Percentiles rank a stretch among this genome's conserved stretches.
Conservation (phyloP, 1,140 invertebrate species). For the Drosophila melanica region DNA sequence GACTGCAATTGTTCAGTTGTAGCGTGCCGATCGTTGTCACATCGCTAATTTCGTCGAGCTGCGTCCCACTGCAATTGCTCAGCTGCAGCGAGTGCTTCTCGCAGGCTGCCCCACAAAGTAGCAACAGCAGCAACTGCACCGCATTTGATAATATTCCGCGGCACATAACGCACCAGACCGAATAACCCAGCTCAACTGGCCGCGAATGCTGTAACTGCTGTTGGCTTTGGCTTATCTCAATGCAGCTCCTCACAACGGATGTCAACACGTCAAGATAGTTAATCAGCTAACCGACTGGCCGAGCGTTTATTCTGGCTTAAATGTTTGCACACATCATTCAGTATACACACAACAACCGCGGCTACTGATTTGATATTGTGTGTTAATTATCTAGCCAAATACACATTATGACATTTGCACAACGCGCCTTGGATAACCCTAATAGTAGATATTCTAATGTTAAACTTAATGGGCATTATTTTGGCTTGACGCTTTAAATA, state of each 20-base stretch:
- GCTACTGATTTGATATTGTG: background rate
- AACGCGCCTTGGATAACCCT: background rate
- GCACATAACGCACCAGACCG: conserved; percentile 54
- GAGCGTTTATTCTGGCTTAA: too few species aligned
- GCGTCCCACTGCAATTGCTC: conserved; percentile 52
- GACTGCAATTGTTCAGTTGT: conserved; percentile 59
- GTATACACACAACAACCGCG: conserved; percentile 20
- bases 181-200: background rate
- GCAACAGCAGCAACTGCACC: conserved; percentile 26
- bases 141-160: conserved; percentile 31
- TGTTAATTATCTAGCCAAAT: conserved; percentile 12
- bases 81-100: conserved; percentile 39
- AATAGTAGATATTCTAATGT: background rate
- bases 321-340: conserved; percentile 10
- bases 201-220: conserved; percentile 19
- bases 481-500: too few species aligned
- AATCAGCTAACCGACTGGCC: conserved; percentile 59
- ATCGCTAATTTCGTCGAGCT: conserved; percentile 13
- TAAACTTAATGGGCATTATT: too few species aligned
- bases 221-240: conserved; percentile 54
- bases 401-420: background rate
- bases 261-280: conserved; percentile 71
- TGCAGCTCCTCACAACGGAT: conserved; percentile 56
- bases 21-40: conserved; percentile 42
- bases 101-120: conserved; percentile 9